A percentile compares a stretch with the other conserved stretches of the same genome.
Evolutionary conservation across 2,113 vertebrate species (phyloP).

Genomic region (Helogale parvula): DNA sequence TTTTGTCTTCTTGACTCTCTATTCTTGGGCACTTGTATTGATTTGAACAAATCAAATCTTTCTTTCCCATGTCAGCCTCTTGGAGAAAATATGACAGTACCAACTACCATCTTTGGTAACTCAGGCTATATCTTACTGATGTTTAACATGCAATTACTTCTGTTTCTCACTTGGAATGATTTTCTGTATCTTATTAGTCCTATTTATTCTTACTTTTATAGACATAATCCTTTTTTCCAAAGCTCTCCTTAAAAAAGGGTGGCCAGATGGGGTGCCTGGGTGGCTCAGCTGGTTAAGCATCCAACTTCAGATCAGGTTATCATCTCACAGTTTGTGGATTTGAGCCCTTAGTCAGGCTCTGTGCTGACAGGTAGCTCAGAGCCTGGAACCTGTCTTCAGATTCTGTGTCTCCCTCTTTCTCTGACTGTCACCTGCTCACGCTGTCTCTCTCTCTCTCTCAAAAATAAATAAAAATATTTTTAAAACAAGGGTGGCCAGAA

Average conservation of each 20-base stretch:
- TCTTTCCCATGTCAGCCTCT: conserved; percentile 17
- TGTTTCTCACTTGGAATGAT: not conserved
- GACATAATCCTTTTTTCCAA: not conserved
- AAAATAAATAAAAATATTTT: too few relatives aligned
- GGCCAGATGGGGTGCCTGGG: too few relatives aligned
- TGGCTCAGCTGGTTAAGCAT: too few relatives aligned
- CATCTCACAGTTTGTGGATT: too few relatives aligned
- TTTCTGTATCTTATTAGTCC: not conserved
- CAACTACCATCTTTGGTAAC: not conserved
- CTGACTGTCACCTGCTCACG: too few relatives aligned
- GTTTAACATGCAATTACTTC: not conserved
- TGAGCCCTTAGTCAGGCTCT: too few relatives aligned
- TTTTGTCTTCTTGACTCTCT: not conserved
- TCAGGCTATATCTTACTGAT: not conserved
- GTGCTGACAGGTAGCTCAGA: too few relatives aligned
- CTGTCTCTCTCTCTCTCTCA: too few relatives aligned
- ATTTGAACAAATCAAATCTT: conserved; percentile 22
- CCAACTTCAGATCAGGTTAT: too few relatives aligned
- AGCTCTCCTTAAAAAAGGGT: not conserved
- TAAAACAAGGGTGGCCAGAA: not conserved
- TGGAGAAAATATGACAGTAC: not conserved
- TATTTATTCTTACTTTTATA: not conserved
- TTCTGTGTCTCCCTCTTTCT: too few relatives aligned
- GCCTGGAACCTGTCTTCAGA: too few relatives aligned
- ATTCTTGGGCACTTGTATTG: conserved; percentile 1